These are phyloP conservation scores for Felis chaus DNA, from an alignment of 2,113 vertebrate genomes.

Conservation along the genomic window DNA sequence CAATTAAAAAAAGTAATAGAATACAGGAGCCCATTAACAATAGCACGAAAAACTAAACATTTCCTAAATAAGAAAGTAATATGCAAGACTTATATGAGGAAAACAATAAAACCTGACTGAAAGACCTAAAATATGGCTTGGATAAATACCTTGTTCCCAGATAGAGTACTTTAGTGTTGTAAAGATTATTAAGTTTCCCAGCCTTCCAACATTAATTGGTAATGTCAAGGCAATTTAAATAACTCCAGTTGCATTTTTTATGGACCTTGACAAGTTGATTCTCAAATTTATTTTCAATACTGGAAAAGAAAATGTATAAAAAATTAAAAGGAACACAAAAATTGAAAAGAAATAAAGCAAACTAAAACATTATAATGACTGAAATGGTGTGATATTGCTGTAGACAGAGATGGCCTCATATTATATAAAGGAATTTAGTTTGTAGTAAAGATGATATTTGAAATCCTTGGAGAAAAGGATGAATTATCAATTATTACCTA, in stretches of 20 bases:
- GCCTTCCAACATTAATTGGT: neutral
- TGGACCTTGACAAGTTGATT: neutral
- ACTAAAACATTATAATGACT: neutral
- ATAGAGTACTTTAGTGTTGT: neutral
- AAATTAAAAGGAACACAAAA: neutral
- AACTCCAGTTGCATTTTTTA: neutral
- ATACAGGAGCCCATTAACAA: neutral
- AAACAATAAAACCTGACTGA: neutral
- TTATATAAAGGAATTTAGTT: neutral
- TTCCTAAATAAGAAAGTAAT: neutral
- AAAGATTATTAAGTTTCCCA: neutral
- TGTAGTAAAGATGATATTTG: neutral
- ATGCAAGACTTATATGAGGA: neutral
- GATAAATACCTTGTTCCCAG: neutral
- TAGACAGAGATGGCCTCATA: neutral
- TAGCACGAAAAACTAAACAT: neutral
- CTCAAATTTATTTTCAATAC: neutral
- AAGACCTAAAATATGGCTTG: neutral
- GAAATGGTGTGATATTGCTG: neutral
- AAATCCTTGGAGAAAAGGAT: neutral
- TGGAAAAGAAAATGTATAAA: neutral
- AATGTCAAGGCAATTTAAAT: neutral
- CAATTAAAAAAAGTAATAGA: neutral
- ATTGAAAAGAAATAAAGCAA: neutral
- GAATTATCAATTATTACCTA: neutral